phyloP scores from a whole-genome alignment of 2,797 vertebrate species.

The Aselliscus stoliczkanus region DNA sequence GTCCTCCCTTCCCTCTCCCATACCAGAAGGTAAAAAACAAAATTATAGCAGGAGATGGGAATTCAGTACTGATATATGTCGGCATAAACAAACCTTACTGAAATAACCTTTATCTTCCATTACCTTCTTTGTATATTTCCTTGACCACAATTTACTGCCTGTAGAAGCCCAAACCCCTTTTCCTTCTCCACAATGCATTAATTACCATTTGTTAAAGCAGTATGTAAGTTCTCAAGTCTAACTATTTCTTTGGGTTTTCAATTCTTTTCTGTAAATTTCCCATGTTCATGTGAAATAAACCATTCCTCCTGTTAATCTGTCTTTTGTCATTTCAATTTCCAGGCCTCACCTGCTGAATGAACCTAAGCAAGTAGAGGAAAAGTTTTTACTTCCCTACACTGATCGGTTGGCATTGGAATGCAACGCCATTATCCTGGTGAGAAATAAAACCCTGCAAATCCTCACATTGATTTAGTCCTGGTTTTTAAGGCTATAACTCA shows the following conservation, averaged over 20 bases:
- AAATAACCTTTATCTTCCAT: background rate
- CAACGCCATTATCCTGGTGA: background rate
- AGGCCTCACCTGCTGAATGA: background rate
- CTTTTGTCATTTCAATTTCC: conserved; percentile 3
- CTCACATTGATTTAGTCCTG: background rate
- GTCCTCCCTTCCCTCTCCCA: background rate
- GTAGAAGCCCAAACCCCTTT: background rate
- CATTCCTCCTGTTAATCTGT: background rate
- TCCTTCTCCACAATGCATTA: background rate
- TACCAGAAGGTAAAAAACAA: background rate
- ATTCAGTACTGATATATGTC: background rate
- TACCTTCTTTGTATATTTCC: background rate
- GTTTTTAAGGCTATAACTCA: background rate
- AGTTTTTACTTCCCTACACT: background rate
- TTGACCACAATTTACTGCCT: background rate
- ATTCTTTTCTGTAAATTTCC: background rate
- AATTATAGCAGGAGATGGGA: background rate
- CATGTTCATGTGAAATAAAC: background rate
- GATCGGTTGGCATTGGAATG: background rate
- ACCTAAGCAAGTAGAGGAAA: background rate
- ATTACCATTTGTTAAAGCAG: background rate
- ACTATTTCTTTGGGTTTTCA: background rate
- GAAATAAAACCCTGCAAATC: background rate
- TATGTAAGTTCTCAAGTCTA: background rate
- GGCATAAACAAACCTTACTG: background rate